Conservation (phyloP, 2,797 vertebrate species). For the Trichosurus vulpecula region DNA sequence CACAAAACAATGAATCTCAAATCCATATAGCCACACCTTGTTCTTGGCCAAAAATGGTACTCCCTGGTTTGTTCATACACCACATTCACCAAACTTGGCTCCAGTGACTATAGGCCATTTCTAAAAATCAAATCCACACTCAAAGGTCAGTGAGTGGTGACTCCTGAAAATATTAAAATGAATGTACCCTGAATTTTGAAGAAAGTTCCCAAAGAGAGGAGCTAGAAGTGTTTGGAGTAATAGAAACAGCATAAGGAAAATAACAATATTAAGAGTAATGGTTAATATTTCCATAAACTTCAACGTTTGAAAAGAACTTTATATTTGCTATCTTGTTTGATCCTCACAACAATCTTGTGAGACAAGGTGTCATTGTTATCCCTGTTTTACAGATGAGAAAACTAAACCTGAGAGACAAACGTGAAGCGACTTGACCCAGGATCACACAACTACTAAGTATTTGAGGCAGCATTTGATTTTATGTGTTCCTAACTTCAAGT, state of each 20-base stretch:
- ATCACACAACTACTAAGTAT: neutral
- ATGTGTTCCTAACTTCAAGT: neutral
- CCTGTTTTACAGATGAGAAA: neutral
- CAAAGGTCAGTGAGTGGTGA: neutral
- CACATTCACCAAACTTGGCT: neutral
- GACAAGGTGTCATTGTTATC: neutral
- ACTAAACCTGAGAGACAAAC: neutral
- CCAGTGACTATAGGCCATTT: neutral
- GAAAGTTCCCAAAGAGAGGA: neutral
- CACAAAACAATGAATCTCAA: conserved; percentile 1
- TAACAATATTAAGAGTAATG: neutral
- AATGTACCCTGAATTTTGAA: neutral
- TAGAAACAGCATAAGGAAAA: neutral
- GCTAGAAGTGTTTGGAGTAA: neutral
- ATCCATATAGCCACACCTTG: neutral
- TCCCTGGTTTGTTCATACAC: neutral
- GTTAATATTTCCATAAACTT: neutral
- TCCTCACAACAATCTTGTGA: neutral
- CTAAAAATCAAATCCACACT: conserved; percentile 27
- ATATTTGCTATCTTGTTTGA: neutral
- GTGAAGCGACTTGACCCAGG: neutral
- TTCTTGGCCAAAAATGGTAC: neutral
- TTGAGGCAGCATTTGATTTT: neutral
- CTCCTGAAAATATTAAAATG: neutral
- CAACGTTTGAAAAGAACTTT: neutral